Percentiles rank a stretch among this genome's conserved stretches.
Evolutionary conservation across 2,888 invertebrate species (phyloP).

Genomic region (Mimachlamys varia): DNA sequence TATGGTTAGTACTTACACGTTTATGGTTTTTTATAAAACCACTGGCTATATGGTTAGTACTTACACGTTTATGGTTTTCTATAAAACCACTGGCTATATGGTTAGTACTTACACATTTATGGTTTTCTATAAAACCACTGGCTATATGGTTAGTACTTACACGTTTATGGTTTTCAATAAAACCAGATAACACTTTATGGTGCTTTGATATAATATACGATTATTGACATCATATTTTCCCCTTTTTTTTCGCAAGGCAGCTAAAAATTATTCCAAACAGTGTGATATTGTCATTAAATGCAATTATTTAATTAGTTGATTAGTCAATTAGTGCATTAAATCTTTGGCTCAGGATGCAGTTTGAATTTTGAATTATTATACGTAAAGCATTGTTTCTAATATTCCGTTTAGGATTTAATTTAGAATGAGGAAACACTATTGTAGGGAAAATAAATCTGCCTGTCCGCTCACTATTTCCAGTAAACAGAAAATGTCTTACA

Average conservation of each 20-base stretch:
- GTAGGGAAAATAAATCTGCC: background rate
- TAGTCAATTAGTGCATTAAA: background rate
- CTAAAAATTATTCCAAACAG: background rate
- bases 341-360: background rate
- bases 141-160: background rate
- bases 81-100: background rate
- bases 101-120: background rate
- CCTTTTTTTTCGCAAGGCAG: constrained; percentile 6
- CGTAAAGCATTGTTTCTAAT: background rate
- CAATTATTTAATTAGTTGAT: background rate
- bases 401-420: background rate
- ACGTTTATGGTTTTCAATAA: too few species aligned
- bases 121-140: background rate
- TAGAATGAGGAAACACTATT: too few species aligned
- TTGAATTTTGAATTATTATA: background rate
- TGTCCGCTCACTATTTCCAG: background rate
- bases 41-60: too few species aligned
- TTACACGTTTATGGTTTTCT: too few species aligned
- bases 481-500: background rate
- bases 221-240: background rate
- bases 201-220: background rate
- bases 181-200: background rate
- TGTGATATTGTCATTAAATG: background rate
- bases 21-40: background rate
- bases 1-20: background rate